Base-by-base conservation (phyloP, 2,113 vertebrate genomes). In the Pachycephala philippinensis region DNA sequence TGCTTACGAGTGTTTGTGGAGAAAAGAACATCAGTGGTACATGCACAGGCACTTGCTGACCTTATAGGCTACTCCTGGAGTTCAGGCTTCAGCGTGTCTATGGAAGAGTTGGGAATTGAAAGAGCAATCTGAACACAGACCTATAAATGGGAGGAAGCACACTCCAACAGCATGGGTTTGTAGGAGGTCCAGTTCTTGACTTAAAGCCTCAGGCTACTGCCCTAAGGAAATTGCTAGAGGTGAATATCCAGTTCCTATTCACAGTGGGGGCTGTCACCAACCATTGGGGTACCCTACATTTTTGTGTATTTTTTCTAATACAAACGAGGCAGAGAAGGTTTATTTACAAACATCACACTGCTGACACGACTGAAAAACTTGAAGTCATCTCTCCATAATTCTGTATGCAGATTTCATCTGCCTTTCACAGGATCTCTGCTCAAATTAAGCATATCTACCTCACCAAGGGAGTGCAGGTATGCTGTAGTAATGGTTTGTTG, bases 61-160 rank as follows among this genome's bases (percentile, higher is more conserved):
- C 87, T 79, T 69, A 45, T 0, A 80, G 75, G 52, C 74, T 71
- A 1, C 60, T 87, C 18, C n/a, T 42, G 56, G 52, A 78, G 44
- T 52, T 91, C 64, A 82, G 61, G 45, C 49, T 56, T 84, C 64
- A 82, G 44, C 1, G 1, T 22, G 53, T 8, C 65, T 28, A 1
- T 31, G 61, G 66, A 82, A 50, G 72, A 94, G 31, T 52, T 87
- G 76, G 76, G 64, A 88, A 77, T 0, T 81, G 71, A 94, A 92
- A 88, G 37, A 88, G 12, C 50, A 53, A 20, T 21, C 52, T 82
- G 31, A 60, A 56, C 15, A 44, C 15, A 72, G 47, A 84, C 74
- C 59, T 61, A 23, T 47, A 89, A 95, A 75, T 0, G 1, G 60
- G 56, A 89, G 74, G 74, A 89, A 78, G 74, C 40, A n/a, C 35